These are phyloP conservation scores for Euura lappo DNA, from an alignment of 1,140 invertebrate species.

Conservation along the genomic window DNA sequence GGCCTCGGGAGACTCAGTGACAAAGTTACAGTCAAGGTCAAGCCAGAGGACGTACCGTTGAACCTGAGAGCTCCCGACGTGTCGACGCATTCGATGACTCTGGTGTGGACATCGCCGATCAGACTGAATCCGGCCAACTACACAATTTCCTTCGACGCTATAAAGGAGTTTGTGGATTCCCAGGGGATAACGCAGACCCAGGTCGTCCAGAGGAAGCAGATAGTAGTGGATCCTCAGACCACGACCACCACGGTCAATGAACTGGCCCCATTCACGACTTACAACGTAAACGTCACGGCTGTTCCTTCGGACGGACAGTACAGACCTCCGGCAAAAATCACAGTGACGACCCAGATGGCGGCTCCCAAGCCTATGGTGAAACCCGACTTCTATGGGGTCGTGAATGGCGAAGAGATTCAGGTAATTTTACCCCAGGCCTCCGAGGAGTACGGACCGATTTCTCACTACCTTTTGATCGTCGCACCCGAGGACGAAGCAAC, in stretches of 20 bases:
- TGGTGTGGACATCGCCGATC: conserved; percentile 93
- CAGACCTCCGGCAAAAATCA: conserved; percentile 90
- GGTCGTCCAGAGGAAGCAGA: conserved; percentile 75
- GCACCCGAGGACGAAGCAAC: conserved; percentile 86
- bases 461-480: conserved; percentile 96
- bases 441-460: conserved; percentile 98
- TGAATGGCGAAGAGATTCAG: conserved; percentile 85
- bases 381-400: conserved; percentile 90
- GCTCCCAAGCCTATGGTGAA: conserved; percentile 95
- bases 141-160: conserved; percentile 90
- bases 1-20: conserved; percentile 76
- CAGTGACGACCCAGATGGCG: conserved; percentile 94
- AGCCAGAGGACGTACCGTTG: conserved; percentile 89
- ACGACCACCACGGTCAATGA: conserved; percentile 82
- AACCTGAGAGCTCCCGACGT: conserved; percentile 86
- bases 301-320: conserved; percentile 85
- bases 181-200: conserved; percentile 91
- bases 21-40: conserved; percentile 85
- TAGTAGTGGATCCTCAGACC: conserved; percentile 73
- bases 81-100: conserved; percentile 86
- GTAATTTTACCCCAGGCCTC: conserved; percentile 94
- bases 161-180: conserved; percentile 94
- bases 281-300: conserved; percentile 93
- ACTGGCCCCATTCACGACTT: conserved; percentile 91
- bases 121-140: conserved; percentile 88